phyloP scores from a whole-genome alignment of 2,113 vertebrate genomes.

The Takifugu bimaculatus region DNA sequence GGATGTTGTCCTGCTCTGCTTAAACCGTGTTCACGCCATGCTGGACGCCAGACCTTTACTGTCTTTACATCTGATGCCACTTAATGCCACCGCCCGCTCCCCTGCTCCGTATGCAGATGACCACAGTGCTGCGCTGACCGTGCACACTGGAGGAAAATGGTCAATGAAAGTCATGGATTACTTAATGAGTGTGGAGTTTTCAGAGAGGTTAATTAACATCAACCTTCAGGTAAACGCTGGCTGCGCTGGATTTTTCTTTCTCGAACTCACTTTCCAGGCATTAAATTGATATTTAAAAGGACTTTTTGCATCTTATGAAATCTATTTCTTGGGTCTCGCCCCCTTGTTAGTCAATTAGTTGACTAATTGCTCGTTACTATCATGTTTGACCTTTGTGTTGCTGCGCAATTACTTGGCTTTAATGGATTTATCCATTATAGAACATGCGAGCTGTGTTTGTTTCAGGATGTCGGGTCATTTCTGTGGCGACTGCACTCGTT shows the following conservation, averaged over 20 bases:
- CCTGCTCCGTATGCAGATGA: neutral
- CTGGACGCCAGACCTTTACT: neutral
- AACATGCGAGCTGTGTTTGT: slow-evolving; percentile 15
- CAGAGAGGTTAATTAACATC: slow-evolving; percentile 4
- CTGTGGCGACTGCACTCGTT: no score
- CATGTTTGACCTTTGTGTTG: slow-evolving; percentile 13
- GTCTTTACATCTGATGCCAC: neutral
- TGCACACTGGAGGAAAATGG: neutral
- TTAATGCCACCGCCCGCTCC: neutral
- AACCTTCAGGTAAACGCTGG: neutral
- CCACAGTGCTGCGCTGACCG: no score
- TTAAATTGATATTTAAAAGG: neutral
- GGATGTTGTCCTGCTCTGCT: slow-evolving; percentile 27
- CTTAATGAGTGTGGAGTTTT: neutral
- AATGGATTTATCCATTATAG: neutral
- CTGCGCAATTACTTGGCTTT: slow-evolving; percentile 16
- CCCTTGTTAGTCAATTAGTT: slow-evolving; percentile 5
- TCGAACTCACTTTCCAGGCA: neutral
- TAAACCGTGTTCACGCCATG: slow-evolving; percentile 19
- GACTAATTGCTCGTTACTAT: slow-evolving; percentile 12
- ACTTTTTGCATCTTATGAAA: slow-evolving; percentile 7
- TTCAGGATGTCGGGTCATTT: slow-evolving; percentile 1
- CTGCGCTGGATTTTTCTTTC: no score
- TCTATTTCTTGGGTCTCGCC: neutral
- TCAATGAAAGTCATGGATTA: neutral